Evolutionary conservation across 1,140 invertebrate species (phyloP).

Genomic region (Heliconius melpomene): DNA sequence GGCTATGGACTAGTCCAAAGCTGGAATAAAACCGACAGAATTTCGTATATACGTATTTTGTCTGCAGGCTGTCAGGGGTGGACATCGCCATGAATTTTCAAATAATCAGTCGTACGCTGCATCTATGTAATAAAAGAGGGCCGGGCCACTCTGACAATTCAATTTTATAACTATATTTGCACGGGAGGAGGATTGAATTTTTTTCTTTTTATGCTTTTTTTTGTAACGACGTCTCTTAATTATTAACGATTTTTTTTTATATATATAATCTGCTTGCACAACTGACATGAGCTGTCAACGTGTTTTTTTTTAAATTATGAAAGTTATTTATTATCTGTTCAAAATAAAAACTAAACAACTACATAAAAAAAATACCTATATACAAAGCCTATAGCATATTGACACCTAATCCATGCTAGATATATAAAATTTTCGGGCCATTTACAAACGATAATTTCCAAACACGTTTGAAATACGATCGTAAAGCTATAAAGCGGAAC

Average conservation of each 20-base stretch:
- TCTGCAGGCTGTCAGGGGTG: slow-evolving; percentile 62
- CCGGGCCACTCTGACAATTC: slow-evolving; percentile 41
- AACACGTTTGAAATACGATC: slow-evolving; percentile 46
- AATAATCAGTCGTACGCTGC: slow-evolving; percentile 63
- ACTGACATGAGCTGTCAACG: not conserved
- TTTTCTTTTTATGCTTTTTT: not conserved
- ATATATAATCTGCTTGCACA: not conserved
- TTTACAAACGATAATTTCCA: slow-evolving; percentile 42
- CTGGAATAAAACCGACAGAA: slow-evolving; percentile 61
- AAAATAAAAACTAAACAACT: not conserved
- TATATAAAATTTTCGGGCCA: slow-evolving; percentile 28
- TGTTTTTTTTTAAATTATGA: not conserved
- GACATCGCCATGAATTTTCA: slow-evolving; percentile 70
- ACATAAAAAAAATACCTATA: not conserved
- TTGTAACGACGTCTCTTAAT: slow-evolving; percentile 11
- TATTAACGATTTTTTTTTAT: not conserved
- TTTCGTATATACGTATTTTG: slow-evolving; percentile 64
- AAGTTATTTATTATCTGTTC: not conserved
- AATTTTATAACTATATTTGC: slow-evolving; percentile 52
- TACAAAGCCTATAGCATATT: not conserved
- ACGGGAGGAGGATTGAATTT: slow-evolving; percentile 35
- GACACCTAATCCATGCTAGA: not conserved
- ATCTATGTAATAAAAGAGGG: slow-evolving; percentile 50
- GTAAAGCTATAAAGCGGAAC: slow-evolving; percentile 64
- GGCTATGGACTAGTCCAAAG: slow-evolving; percentile 36